These are phyloP conservation scores for Chaetura pelagica DNA, from an alignment of 2,113 vertebrate genomes.

Conservation along the genomic window DNA sequence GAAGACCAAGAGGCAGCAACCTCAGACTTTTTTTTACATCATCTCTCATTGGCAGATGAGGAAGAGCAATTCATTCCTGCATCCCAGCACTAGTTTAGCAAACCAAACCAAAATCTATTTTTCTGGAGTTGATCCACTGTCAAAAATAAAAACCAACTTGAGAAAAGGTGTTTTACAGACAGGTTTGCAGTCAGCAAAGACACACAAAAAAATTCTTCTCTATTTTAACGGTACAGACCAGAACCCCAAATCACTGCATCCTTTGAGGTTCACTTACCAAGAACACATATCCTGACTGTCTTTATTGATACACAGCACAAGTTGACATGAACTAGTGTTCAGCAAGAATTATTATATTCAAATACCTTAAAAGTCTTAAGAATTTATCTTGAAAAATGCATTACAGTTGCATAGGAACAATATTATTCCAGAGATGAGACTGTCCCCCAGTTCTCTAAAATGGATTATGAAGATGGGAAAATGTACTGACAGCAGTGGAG, in stretches of 20 bases:
- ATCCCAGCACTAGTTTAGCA: neutral
- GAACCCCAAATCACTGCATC: neutral
- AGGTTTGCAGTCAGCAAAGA: neutral
- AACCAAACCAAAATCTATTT: neutral
- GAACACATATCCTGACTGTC: neutral
- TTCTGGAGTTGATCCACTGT: neutral
- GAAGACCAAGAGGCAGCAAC: neutral
- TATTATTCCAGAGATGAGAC: neutral
- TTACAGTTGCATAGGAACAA: constrained; percentile 21
- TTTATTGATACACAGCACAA: neutral
- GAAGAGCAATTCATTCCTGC: neutral
- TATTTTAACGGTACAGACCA: neutral
- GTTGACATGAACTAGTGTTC: neutral
- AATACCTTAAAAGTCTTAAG: no score
- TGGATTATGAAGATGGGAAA: neutral
- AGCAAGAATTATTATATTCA: neutral
- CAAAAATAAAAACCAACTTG: neutral
- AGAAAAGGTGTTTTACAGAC: neutral
- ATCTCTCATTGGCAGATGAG: neutral
- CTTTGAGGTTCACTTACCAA: neutral
- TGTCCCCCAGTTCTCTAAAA: neutral
- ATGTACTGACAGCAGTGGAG: neutral
- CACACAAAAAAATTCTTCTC: neutral
- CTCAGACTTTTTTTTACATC: neutral
- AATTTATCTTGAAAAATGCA: neutral